A percentile compares a stretch with the other conserved stretches of the same genome.
Evolutionary conservation across 2,888 invertebrate genomes (phyloP).

Genomic region (Chironomus tentans): DNA sequence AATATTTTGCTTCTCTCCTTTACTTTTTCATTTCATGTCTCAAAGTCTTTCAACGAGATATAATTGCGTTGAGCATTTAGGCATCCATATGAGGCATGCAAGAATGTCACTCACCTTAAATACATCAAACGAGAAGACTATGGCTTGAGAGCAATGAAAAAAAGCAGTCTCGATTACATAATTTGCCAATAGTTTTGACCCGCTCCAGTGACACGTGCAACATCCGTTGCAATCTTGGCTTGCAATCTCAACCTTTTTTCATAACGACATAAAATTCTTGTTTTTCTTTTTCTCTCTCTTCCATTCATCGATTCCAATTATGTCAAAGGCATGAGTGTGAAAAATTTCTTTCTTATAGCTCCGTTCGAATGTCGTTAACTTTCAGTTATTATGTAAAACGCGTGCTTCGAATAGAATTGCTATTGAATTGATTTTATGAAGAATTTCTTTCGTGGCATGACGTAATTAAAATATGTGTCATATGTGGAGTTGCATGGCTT

Average conservation of each 20-base stretch:
- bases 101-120: neutral
- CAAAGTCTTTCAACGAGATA: neutral
- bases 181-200: neutral
- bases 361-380: neutral
- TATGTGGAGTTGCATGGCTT: too few relatives aligned
- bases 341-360: neutral
- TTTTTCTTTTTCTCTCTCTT: neutral
- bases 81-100: neutral
- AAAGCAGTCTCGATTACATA: neutral
- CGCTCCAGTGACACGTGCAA: constrained; percentile 18
- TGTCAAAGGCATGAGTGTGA: neutral
- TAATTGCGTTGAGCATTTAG: neutral
- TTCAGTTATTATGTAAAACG: constrained; percentile 14
- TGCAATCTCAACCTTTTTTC: neutral
- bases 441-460: neutral
- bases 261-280: neutral
- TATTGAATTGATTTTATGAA: neutral
- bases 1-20: too few relatives aligned
- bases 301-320: constrained; percentile 11
- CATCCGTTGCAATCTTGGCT: constrained; percentile 11
- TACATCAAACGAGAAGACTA: neutral
- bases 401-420: constrained; percentile 7
- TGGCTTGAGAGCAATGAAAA: neutral
- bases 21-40: too few relatives aligned
- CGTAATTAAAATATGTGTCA: too few relatives aligned